phyloP scores from a whole-genome alignment of 2,113 vertebrate genomes.

The Suncus etruscus region DNA sequence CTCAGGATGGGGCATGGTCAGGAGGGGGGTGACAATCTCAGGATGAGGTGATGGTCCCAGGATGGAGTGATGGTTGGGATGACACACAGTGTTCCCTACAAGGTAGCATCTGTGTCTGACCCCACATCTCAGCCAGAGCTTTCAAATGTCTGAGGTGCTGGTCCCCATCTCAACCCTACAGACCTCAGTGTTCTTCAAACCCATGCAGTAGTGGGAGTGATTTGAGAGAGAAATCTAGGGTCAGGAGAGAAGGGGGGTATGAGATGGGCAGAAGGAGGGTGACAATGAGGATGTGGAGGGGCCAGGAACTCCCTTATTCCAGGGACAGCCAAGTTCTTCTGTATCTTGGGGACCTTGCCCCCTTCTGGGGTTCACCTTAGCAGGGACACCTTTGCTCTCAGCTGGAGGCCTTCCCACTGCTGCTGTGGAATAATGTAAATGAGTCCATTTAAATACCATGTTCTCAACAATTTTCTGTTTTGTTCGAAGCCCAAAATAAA shows the following conservation, averaged over 20 bases:
- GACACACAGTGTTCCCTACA: background rate
- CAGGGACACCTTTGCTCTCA: background rate
- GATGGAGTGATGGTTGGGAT: accelerated
- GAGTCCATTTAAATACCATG: constrained; percentile 76
- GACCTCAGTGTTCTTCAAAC: background rate
- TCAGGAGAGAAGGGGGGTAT: background rate
- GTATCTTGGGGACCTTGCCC: too few species aligned
- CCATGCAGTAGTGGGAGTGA: background rate
- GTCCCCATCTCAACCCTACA: background rate
- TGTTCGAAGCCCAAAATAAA: constrained; percentile 81
- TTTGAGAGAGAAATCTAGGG: background rate
- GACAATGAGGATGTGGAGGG: too few species aligned
- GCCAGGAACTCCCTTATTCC: too few species aligned
- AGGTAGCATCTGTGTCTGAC: too few species aligned
- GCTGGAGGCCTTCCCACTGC: background rate
- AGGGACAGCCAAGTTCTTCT: background rate
- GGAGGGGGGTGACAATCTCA: too few species aligned
- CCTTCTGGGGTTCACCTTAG: background rate
- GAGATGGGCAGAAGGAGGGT: background rate
- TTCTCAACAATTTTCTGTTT: constrained; percentile 76
- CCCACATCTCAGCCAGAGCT: too few species aligned
- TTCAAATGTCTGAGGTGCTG: background rate
- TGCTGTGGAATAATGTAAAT: constrained; percentile 67
- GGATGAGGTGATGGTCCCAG: background rate
- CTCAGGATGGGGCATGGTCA: too few species aligned